These are phyloP conservation scores for Scarus forsteni DNA, from an alignment of 2,797 vertebrate species.

Conservation along the genomic window DNA sequence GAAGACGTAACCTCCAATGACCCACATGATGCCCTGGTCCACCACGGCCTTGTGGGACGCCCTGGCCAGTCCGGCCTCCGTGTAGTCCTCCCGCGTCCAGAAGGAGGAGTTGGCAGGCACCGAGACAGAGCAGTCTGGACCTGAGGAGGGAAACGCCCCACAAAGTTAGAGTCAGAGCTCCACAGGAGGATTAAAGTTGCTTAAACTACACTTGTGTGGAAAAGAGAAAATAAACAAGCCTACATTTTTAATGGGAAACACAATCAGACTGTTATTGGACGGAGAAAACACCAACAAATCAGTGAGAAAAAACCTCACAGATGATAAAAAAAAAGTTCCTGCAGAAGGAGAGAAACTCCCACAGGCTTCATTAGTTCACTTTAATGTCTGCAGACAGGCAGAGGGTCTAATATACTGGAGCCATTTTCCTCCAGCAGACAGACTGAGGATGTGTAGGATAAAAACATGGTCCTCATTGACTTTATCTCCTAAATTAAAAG, in stretches of 20 bases:
- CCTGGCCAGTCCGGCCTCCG: slow-evolving; percentile 84
- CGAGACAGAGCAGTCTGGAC: slow-evolving; percentile 91
- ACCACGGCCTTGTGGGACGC: slow-evolving; percentile 94
- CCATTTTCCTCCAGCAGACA: slow-evolving; percentile 2
- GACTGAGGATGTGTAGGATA: not conserved
- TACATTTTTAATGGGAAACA: not conserved
- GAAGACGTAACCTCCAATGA: slow-evolving; percentile 97
- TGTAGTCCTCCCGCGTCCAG: slow-evolving; percentile 90
- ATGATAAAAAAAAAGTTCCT: not conserved
- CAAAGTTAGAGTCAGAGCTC: slow-evolving; percentile 15
- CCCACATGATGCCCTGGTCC: slow-evolving; percentile 92
- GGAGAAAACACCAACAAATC: not conserved
- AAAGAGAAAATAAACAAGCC: not conserved
- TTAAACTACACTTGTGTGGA: not conserved
- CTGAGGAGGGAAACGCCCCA: slow-evolving; percentile 70
- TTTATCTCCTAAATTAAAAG: slow-evolving; percentile 24
- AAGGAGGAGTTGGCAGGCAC: slow-evolving; percentile 93
- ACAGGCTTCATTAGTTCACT: slow-evolving; percentile 15
- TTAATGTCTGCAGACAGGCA: slow-evolving; percentile 1
- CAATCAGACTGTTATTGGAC: not conserved
- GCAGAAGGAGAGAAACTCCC: slow-evolving; percentile 2
- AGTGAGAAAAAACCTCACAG: not conserved
- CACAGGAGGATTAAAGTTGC: not conserved
- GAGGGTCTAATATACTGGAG: not conserved
- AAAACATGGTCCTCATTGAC: slow-evolving; percentile 20